Conservation (phyloP, 2,113 vertebrate genomes). For the Heptranchias perlo region DNA sequence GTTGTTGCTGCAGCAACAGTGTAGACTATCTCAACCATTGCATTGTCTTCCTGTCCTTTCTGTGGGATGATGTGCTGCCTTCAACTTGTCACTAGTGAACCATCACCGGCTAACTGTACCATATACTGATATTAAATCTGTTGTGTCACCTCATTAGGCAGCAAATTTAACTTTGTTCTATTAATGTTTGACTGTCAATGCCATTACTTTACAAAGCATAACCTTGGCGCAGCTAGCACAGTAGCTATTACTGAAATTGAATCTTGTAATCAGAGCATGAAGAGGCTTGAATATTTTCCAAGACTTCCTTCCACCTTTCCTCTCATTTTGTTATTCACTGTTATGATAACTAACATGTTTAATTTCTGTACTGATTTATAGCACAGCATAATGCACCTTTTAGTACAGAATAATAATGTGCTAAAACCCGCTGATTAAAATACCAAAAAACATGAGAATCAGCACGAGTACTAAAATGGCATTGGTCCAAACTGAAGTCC, state of each 20-base stretch:
- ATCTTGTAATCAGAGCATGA: slow-evolving; percentile 13
- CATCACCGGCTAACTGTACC: not conserved
- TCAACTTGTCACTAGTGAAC: slow-evolving; percentile 13
- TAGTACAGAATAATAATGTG: not conserved
- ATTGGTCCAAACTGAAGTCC: not conserved
- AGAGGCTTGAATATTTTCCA: slow-evolving; percentile 22
- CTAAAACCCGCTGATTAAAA: not conserved
- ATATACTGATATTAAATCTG: slow-evolving; percentile 13
- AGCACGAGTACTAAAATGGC: not conserved
- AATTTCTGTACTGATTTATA: not conserved
- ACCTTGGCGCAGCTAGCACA: slow-evolving; percentile 6
- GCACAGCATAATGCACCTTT: not conserved
- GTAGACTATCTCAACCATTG: not conserved
- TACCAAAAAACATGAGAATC: not conserved
- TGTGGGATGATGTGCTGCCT: not conserved
- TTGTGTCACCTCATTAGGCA: slow-evolving; percentile 29
- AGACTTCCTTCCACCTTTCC: not conserved
- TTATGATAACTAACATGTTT: not conserved
- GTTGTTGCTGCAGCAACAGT: slow-evolving; percentile 22
- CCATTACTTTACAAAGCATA: slow-evolving; percentile 35
- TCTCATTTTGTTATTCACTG: not conserved
- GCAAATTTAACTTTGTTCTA: slow-evolving; percentile 35
- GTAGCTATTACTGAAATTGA: slow-evolving; percentile 10
- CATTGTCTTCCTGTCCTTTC: not conserved
- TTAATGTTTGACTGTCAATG: slow-evolving; percentile 19